Percentiles rank a stretch among this genome's conserved stretches.
Conservation (phyloP, 2,888 invertebrate genomes). For the Hanleya hanleyi region DNA sequence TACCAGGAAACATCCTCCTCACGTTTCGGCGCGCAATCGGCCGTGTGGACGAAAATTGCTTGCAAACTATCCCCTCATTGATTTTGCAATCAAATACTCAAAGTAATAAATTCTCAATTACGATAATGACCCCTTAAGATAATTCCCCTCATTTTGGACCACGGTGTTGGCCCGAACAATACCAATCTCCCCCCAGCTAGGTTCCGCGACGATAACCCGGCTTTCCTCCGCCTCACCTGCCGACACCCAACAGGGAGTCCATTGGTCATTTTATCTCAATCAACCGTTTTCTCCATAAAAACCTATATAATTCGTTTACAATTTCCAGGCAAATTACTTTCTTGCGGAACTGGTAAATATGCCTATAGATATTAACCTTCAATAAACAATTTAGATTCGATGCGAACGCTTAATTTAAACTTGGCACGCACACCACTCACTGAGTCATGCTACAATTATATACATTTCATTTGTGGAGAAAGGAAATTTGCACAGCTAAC, state of each 20-base stretch:
- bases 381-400: neutral
- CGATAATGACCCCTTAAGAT: neutral
- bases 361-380: neutral
- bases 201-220: neutral
- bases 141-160: neutral
- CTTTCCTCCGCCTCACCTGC: neutral
- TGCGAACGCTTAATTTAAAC: neutral
- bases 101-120: constrained; percentile 33
- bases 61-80: constrained; percentile 7
- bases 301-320: neutral
- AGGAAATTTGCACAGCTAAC: neutral
- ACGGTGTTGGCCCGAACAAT: neutral
- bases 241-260: no score
- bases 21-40: neutral
- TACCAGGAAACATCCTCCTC: no score
- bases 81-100: constrained; percentile 23
- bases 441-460: neutral
- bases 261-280: no score
- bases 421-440: neutral
- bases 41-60: neutral
- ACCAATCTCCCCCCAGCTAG: neutral
- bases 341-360: neutral
- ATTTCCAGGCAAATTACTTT: neutral
- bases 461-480: neutral
- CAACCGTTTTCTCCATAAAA: neutral